These are phyloP conservation scores for Globicephala melas DNA, from an alignment of 2,113 vertebrate species.

Conservation along the genomic window DNA sequence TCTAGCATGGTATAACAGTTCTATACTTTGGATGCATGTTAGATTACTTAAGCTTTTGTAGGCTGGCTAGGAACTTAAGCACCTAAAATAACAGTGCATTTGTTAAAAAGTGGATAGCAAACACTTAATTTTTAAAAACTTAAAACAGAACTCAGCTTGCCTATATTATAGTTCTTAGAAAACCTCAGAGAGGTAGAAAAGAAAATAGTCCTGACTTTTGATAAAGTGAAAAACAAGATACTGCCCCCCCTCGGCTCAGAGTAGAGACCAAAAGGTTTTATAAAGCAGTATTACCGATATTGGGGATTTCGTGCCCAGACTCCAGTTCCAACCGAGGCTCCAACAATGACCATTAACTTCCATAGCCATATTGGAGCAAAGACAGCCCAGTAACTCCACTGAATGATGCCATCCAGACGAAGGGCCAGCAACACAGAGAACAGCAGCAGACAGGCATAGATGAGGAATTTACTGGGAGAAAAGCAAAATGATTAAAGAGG, in stretches of 20 bases:
- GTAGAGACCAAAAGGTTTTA: not conserved
- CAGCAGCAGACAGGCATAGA: conserved; percentile 96
- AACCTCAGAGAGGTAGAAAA: not conserved
- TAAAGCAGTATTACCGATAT: conserved; percentile 89
- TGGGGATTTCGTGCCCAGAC: conserved; percentile 98
- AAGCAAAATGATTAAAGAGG: conserved; percentile 50
- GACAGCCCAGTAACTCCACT: conserved; percentile 99
- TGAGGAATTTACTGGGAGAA: conserved; percentile 94
- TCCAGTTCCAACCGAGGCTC: conserved; percentile 95
- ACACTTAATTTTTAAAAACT: not conserved
- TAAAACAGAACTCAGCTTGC: not conserved
- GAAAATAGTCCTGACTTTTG: not conserved
- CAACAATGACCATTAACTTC: conserved; percentile 97
- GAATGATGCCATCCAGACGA: conserved; percentile 94
- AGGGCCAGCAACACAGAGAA: conserved; percentile 96
- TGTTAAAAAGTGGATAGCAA: not conserved
- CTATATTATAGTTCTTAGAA: conserved; percentile 2
- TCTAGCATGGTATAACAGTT: not conserved
- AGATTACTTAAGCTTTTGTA: not conserved
- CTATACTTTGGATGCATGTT: not conserved
- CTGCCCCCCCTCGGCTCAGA: not conserved
- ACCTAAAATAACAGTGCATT: not conserved
- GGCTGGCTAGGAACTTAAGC: not conserved
- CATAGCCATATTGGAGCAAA: conserved; percentile 98
- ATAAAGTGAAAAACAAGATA: conserved; percentile 21